Percentiles rank a stretch among this genome's conserved stretches.
Conservation (phyloP, 2,797 vertebrate genomes). For the Thamnophis elegans region DNA sequence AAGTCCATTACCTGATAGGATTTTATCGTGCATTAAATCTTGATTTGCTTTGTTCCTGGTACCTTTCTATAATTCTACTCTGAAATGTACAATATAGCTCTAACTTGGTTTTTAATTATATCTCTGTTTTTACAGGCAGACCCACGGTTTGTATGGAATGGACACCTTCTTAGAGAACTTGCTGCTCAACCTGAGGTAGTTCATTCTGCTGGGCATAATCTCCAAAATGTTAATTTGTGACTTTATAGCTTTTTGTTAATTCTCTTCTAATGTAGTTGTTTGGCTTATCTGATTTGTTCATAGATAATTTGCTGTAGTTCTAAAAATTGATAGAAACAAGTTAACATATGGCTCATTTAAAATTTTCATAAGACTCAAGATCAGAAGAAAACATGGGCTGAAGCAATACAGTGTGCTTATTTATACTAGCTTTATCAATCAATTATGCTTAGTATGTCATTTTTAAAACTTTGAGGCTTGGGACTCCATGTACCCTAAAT, state of each 20-base stretch:
- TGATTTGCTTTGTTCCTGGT: neutral
- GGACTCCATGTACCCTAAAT: neutral
- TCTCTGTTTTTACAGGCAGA: constrained; percentile 79
- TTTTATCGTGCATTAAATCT: neutral
- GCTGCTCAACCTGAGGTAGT: constrained; percentile 89
- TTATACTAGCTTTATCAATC: neutral
- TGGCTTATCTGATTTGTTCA: neutral
- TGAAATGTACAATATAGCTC: neutral
- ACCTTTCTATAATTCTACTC: neutral
- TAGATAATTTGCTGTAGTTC: neutral
- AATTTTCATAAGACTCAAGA: neutral
- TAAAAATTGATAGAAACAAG: neutral
- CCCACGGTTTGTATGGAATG: constrained; percentile 95
- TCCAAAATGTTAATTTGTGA: neutral
- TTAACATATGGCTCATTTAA: neutral
- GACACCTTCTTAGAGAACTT: constrained; percentile 90
- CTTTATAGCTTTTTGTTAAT: neutral
- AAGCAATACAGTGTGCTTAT: constrained; percentile 1
- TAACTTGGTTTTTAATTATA: neutral
- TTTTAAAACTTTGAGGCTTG: neutral
- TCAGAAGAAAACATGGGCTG: neutral
- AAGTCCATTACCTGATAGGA: neutral
- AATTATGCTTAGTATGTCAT: too few species aligned
- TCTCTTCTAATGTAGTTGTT: neutral
- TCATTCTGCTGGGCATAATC: neutral